Evolutionary conservation across 1,140 invertebrate species (phyloP), one percentile per base, ranked within the genome.

Genomic region (Anthonomus grandis): DNA sequence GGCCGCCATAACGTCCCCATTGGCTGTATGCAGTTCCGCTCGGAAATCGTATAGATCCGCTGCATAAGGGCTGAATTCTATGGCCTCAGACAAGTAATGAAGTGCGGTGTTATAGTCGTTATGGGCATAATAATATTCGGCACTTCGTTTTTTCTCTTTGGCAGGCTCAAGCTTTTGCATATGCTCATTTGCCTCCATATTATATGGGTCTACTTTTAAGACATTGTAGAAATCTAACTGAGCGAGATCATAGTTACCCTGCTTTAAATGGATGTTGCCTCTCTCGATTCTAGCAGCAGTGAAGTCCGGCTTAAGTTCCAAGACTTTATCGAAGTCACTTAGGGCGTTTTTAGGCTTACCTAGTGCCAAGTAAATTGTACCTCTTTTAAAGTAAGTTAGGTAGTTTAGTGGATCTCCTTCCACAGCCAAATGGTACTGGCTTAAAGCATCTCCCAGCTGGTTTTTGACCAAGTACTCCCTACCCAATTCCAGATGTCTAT

Each of bases 341-440:
- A 99, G 76, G 6, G 96, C 97, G 70, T 95, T 89, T 68, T 94
- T 95, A 0, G 95, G 89, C 81, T 97, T 97, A 23, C 95, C 95
- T 59, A 98, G 78, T 8, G 95, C 97, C 71, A 99, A 82, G 74
- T 95, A 97, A 0, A 98, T 94, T 6, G 96, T 98, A 10, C 95
- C 96, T 69, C 97, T 81, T 72, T 92, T 92, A 67, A 90, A 95
- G 68, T 92, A 95, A 50, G 93, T 96, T 68, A 98, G 79, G 75
- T 97, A 99, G 77, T 98, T 98, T 48, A 82, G 83, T 24, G 95
- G 92, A 79, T 99, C 96, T 13, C 89, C 91, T 77, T 98, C 94
- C 69, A 99, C 91, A 64, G 97, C 97, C 51, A 92, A 90, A 83
- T 99, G 96, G 79, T 97, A 99, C 72, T 99, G 95, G 41, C 90